These are phyloP conservation scores for Dunckerocampus dactyliophorus DNA, from an alignment of 2,113 vertebrate genomes.

Conservation along the genomic window DNA sequence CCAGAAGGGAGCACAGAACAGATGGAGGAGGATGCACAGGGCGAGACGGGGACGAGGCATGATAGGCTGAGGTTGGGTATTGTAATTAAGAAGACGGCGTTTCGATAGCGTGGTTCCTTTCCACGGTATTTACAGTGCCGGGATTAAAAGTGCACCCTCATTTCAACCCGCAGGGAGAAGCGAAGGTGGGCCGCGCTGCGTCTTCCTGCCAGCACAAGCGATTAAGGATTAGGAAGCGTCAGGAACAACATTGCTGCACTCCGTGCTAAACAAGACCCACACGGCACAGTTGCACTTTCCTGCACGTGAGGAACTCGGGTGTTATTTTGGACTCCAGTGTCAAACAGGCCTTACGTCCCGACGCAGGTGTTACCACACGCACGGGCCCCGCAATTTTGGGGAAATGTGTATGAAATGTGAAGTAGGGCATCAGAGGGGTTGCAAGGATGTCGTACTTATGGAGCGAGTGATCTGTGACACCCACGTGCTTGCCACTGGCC, in stretches of 20 bases:
- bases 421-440: too few relatives aligned
- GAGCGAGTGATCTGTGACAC: too few relatives aligned
- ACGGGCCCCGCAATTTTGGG: too few relatives aligned
- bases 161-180: conserved; percentile 11
- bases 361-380: too few relatives aligned
- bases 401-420: too few relatives aligned
- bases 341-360: too few relatives aligned
- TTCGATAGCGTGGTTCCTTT: background rate
- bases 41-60: conserved; percentile 22
- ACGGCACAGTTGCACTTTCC: conserved; percentile 26
- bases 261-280: conserved; percentile 35
- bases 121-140: background rate
- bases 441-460: too few relatives aligned
- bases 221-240: conserved; percentile 52
- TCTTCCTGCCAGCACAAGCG: conserved; percentile 17
- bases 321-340: too few relatives aligned
- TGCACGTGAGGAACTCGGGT: too few relatives aligned
- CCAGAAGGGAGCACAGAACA: conserved; percentile 50
- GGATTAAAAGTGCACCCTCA: background rate
- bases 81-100: conserved; percentile 18
- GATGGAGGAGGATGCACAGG: conserved; percentile 43
- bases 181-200: background rate
- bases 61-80: conserved; percentile 1
- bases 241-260: conserved; percentile 27
- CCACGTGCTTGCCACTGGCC: too few relatives aligned